Evolutionary conservation across 1,140 invertebrate genomes (phyloP).

Genomic region (Propsilocerus akamusi): DNA sequence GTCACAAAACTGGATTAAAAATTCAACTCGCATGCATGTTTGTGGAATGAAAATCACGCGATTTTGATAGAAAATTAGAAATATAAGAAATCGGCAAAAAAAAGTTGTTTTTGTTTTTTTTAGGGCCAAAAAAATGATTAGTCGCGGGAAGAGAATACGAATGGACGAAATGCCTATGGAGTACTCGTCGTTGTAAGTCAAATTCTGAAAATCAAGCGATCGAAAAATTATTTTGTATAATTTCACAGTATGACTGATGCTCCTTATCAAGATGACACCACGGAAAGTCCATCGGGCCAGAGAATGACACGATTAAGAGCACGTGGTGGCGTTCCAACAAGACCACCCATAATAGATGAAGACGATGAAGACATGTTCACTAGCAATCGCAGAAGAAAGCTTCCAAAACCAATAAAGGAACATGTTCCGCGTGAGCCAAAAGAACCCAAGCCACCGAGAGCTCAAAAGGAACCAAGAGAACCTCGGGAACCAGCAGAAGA

Average conservation of each 20-base stretch:
- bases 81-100: too few species aligned
- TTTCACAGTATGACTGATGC: background rate
- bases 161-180: slow-evolving; percentile 14
- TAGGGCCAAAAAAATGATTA: slow-evolving; percentile 1
- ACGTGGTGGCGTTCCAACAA: slow-evolving; percentile 24
- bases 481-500: slow-evolving; percentile 22
- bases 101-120: slow-evolving; percentile 3
- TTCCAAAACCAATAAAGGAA: background rate
- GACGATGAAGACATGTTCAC: slow-evolving; percentile 22
- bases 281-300: slow-evolving; percentile 9
- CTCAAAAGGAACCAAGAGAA: slow-evolving; percentile 12
- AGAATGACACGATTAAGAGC: slow-evolving; percentile 28
- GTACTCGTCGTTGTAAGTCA: slow-evolving; percentile 17
- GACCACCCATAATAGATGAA: slow-evolving; percentile 23
- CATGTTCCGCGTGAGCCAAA: slow-evolving; percentile 11
- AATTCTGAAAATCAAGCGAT: background rate
- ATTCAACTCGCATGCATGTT: too few species aligned
- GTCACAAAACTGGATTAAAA: too few species aligned
- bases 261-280: slow-evolving; percentile 14
- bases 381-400: slow-evolving; percentile 16
- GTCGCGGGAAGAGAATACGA: slow-evolving; percentile 12
- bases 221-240: background rate
- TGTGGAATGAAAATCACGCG: too few species aligned
- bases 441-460: slow-evolving; percentile 24
- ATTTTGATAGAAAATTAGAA: too few species aligned